Conservation (phyloP, 2,113 vertebrate species). For the Gasterosteus aculeatus region DNA sequence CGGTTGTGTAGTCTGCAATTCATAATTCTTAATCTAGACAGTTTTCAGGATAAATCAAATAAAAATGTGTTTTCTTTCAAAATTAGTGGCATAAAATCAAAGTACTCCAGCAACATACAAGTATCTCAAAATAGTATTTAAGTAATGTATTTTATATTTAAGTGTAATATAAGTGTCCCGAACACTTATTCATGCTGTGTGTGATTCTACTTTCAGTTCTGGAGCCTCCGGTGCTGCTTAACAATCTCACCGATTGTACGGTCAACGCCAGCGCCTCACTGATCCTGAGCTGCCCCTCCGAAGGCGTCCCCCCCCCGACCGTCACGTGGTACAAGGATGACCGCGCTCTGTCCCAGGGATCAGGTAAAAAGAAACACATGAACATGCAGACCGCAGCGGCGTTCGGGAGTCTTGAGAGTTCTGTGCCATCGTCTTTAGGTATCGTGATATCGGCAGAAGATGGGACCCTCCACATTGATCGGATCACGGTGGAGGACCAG, state of each 20-base stretch:
- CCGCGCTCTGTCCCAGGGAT: constrained; percentile 84
- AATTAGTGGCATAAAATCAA: neutral
- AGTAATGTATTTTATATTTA: neutral
- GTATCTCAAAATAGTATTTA: neutral
- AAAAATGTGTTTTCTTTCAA: neutral
- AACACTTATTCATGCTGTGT: neutral
- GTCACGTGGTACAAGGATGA: constrained; percentile 94
- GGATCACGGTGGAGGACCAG: constrained; percentile 90
- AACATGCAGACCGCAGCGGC: neutral
- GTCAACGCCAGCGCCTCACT: constrained; percentile 89
- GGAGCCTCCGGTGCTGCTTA: constrained; percentile 86
- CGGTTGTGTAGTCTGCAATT: neutral
- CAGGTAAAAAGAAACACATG: constrained; percentile 82
- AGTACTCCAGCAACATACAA: neutral
- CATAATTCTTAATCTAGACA: neutral
- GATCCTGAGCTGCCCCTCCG: constrained; percentile 83
- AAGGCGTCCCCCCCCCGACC: constrained; percentile 86
- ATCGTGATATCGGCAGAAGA: constrained; percentile 88
- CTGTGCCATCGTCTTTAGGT: constrained; percentile 75
- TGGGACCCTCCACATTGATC: constrained; percentile 89
- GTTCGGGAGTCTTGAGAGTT: neutral
- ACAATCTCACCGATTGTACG: constrained; percentile 84
- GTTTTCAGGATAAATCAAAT: neutral
- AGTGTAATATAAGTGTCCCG: neutral
- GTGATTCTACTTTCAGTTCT: constrained; percentile 80